Conservation (phyloP, 2,797 vertebrate genomes). For the Gobio occitaniae region DNA sequence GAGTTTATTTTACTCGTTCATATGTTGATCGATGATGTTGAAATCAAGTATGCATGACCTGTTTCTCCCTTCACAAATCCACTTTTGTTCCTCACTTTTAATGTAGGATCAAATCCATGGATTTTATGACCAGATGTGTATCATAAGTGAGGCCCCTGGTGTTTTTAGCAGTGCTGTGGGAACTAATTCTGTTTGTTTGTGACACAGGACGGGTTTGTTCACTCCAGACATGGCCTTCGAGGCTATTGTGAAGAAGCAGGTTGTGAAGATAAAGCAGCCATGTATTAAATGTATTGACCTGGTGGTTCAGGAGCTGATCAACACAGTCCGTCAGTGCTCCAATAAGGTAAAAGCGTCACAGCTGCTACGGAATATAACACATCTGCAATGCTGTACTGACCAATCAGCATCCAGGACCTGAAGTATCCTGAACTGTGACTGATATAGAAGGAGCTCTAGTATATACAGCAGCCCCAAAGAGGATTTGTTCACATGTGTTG, state of each 20-base stretch:
- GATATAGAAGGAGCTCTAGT: not conserved
- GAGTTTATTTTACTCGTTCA: not conserved
- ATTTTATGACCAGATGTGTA: not conserved
- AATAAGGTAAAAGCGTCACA: slow-evolving; percentile 77
- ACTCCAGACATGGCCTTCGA: slow-evolving; percentile 98
- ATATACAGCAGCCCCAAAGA: not conserved
- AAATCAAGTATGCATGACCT: not conserved
- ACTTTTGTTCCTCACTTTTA: not conserved
- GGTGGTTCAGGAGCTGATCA: slow-evolving; percentile 96
- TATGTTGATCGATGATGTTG: not conserved
- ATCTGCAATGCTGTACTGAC: not conserved
- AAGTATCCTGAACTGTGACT: not conserved
- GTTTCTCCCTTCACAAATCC: not conserved
- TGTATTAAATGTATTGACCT: slow-evolving; percentile 95
- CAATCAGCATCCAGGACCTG: not conserved
- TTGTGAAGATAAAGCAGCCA: slow-evolving; percentile 93
- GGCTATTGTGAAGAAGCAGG: slow-evolving; percentile 96
- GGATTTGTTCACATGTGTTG: not conserved
- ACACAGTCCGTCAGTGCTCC: slow-evolving; percentile 94
- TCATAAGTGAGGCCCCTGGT: not conserved
- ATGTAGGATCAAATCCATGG: not conserved
- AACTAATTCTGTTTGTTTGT: not conserved
- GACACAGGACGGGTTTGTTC: slow-evolving; percentile 85
- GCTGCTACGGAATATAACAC: not conserved
- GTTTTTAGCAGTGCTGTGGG: not conserved